A percentile compares a stretch with the other conserved stretches of the same genome.
phyloP scores from a whole-genome alignment of 2,797 vertebrate species.

The Phalanger gymnotis region DNA sequence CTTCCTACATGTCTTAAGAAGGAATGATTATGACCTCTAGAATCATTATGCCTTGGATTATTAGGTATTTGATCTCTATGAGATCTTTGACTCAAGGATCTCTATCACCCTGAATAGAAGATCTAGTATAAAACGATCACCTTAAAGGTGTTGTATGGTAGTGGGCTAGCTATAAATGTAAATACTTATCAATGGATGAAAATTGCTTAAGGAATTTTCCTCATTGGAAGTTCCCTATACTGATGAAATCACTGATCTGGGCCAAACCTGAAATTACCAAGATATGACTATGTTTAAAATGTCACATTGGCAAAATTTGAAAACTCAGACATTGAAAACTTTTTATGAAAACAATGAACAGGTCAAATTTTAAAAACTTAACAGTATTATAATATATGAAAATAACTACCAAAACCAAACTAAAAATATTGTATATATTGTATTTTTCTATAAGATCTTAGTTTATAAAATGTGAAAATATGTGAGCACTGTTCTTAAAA shows the following conservation, averaged over 20 bases:
- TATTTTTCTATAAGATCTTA: slow-evolving; percentile 25
- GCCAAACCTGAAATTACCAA: not conserved
- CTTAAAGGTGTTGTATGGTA: not conserved
- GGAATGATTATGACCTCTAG: slow-evolving; percentile 37
- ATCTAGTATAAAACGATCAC: slow-evolving; percentile 38
- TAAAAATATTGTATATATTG: not conserved
- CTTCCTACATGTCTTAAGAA: slow-evolving; percentile 44
- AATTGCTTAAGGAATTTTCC: not conserved
- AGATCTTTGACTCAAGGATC: not conserved
- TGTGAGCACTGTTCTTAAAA: slow-evolving; percentile 4
- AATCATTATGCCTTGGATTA: slow-evolving; percentile 42
- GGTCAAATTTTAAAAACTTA: not conserved
- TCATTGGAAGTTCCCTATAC: not conserved
- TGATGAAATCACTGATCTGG: not conserved
- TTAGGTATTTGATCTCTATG: slow-evolving; percentile 29
- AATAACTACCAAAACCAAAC: not conserved
- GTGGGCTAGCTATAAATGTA: slow-evolving; percentile 18
- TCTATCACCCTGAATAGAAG: slow-evolving; percentile 37
- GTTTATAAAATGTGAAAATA: slow-evolving; percentile 46
- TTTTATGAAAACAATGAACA: not conserved
- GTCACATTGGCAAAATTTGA: not conserved
- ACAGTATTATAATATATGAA: not conserved
- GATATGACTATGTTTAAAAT: not conserved
- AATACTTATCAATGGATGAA: slow-evolving; percentile 21
- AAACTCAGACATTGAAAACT: not conserved